Conservation (phyloP, 2,797 vertebrate genomes). For the Balearica regulorum region DNA sequence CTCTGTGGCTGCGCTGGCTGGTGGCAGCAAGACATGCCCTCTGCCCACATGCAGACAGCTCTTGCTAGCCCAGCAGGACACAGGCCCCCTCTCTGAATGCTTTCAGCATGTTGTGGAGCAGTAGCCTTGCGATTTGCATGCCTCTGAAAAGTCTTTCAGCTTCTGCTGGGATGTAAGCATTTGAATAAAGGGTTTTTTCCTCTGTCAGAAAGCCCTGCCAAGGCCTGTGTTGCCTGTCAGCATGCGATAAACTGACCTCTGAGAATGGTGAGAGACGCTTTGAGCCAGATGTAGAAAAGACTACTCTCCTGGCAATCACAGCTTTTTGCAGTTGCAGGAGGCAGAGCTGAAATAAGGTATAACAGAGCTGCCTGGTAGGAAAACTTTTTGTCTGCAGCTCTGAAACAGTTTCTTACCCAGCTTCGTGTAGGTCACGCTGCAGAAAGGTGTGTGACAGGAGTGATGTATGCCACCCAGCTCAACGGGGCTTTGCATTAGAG, state of each 20-base stretch:
- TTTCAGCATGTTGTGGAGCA: not conserved
- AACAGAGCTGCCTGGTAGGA: not conserved
- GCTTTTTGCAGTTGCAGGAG: not conserved
- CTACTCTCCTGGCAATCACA: not conserved
- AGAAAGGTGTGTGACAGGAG: not conserved
- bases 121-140: not conserved
- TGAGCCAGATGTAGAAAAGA: not conserved
- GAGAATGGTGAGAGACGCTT: not conserved
- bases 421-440: not conserved
- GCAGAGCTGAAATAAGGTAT: not conserved
- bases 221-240: not conserved
- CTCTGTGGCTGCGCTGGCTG: not conserved
- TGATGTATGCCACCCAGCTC: not conserved
- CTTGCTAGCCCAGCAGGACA: fast-evolving
- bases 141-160: not conserved
- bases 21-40: not conserved
- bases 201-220: not conserved
- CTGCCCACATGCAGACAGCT: not conserved
- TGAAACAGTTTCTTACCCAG: not conserved
- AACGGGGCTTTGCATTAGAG: not conserved
- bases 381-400: not conserved
- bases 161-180: not conserved
- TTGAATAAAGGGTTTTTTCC: not conserved
- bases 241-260: fast-evolving
- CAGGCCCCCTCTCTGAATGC: not conserved